phyloP scores from a whole-genome alignment of 2,888 invertebrate species.

The Limnephilus auricula region DNA sequence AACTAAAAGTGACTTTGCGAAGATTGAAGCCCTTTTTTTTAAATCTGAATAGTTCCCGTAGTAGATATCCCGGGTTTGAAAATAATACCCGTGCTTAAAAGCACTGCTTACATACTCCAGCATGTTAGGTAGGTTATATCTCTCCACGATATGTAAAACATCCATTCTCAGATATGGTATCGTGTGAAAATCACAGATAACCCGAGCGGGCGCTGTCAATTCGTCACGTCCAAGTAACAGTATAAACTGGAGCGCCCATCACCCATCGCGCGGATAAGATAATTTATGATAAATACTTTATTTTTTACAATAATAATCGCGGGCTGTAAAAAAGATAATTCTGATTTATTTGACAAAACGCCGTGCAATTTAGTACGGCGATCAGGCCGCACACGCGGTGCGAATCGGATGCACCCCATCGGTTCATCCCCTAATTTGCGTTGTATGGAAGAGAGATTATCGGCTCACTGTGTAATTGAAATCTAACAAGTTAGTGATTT shows the following conservation, averaged over 20 bases:
- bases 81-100: too few species aligned
- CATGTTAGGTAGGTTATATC: neutral
- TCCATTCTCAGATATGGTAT: neutral
- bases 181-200: conserved; percentile 46
- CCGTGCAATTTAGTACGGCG: conserved; percentile 76
- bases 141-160: neutral
- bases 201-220: conserved; percentile 48
- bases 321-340: conserved; percentile 73
- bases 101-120: too few species aligned
- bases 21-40: too few species aligned
- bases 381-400: conserved; percentile 59
- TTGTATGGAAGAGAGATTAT: neutral
- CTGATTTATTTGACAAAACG: conserved; percentile 78
- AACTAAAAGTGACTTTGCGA: too few species aligned
- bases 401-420: conserved; percentile 52
- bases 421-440: neutral
- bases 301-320: neutral
- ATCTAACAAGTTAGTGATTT: neutral
- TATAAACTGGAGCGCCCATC: conserved; percentile 53
- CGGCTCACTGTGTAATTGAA: neutral
- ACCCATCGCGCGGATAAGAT: conserved; percentile 27
- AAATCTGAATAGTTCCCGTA: too few species aligned
- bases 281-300: conserved; percentile 39
- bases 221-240: conserved; percentile 49
- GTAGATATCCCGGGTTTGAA: too few species aligned